phyloP scores from a whole-genome alignment of 2,888 invertebrate genomes.

The Euplexia lucipara region DNA sequence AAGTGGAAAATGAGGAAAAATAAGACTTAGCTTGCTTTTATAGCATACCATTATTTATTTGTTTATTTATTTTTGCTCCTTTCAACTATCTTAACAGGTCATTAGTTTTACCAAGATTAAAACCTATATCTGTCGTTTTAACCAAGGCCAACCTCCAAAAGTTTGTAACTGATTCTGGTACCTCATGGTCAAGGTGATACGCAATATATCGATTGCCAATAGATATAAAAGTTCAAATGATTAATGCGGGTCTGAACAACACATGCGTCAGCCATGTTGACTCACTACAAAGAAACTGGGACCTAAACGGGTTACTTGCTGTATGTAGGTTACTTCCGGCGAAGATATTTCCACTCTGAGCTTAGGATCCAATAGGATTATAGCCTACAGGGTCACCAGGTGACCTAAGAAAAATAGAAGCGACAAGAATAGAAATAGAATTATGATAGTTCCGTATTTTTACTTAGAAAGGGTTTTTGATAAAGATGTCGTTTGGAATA shows the following conservation, averaged over 20 bases:
- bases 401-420: neutral
- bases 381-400: neutral
- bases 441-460: too few species aligned
- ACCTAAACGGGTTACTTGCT: constrained; percentile 40
- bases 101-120: too few species aligned
- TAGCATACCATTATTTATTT: too few species aligned
- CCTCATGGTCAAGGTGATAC: constrained; percentile 42
- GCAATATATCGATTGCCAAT: constrained; percentile 22
- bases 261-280: constrained; percentile 55
- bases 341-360: constrained; percentile 30
- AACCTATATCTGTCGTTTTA: neutral
- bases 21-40: too few species aligned
- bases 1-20: too few species aligned
- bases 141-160: constrained; percentile 7
- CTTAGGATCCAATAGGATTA: constrained; percentile 8
- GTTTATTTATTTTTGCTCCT: too few species aligned
- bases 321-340: constrained; percentile 53
- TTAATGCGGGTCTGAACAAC: constrained; percentile 29
- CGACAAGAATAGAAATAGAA: too few species aligned
- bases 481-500: too few species aligned
- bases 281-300: constrained; percentile 42
- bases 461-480: too few species aligned
- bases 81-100: too few species aligned
- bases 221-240: constrained; percentile 33
- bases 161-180: neutral